These are phyloP conservation scores for Morpho achilles DNA, from an alignment of 2,888 invertebrate genomes.

Conservation along the genomic window DNA sequence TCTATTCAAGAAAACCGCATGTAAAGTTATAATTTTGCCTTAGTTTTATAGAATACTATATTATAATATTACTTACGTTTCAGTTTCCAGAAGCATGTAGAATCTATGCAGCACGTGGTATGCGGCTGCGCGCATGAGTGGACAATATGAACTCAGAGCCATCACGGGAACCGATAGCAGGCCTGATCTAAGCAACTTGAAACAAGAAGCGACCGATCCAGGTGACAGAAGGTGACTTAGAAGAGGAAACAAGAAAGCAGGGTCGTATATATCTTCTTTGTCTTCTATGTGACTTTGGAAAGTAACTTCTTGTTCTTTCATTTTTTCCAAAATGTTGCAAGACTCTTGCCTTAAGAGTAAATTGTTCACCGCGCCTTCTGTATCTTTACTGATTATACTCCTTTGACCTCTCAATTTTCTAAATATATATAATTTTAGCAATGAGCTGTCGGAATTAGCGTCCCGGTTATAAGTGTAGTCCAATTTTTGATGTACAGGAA, in stretches of 20 bases:
- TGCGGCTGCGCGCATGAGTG: constrained; percentile 84
- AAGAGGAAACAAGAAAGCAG: constrained; percentile 88
- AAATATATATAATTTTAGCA: constrained; percentile 31
- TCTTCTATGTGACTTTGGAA: constrained; percentile 41
- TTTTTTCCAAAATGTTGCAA: constrained; percentile 32
- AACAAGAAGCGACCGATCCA: constrained; percentile 85
- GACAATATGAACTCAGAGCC: constrained; percentile 84
- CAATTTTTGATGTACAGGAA: constrained; percentile 82
- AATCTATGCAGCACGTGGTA: constrained; percentile 87
- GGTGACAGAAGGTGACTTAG: constrained; percentile 86
- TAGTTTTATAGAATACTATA: no score
- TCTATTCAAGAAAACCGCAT: no score
- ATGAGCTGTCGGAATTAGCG: constrained; percentile 26
- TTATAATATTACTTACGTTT: constrained; percentile 67
- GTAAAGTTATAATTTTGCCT: no score
- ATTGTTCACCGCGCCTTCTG: constrained; percentile 39
- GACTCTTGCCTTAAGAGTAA: constrained; percentile 43
- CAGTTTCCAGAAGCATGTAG: constrained; percentile 85
- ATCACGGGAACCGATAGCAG: constrained; percentile 84
- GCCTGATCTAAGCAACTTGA: constrained; percentile 84
- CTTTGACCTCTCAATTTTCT: constrained; percentile 41
- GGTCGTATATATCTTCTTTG: constrained; percentile 84
- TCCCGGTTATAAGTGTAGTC: constrained; percentile 54
- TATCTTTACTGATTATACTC: constrained; percentile 45
- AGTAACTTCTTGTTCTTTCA: constrained; percentile 39